Conservation (phyloP, 1,140 invertebrate genomes). For the Littorina saxatilis region DNA sequence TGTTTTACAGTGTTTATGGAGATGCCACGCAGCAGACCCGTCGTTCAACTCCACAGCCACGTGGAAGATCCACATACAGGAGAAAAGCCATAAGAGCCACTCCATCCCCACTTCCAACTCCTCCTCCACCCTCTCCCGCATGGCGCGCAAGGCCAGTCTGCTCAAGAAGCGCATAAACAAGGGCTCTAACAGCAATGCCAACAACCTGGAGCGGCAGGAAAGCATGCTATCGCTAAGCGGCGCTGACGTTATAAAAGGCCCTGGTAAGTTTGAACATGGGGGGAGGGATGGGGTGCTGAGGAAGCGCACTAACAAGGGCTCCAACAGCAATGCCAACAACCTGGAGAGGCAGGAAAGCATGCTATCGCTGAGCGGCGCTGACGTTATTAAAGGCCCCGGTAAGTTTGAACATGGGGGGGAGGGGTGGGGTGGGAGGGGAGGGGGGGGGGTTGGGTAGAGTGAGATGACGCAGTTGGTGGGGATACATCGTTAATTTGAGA, state of each 20-base stretch:
- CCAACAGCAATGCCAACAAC: too few relatives aligned
- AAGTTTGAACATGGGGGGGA: too few relatives aligned
- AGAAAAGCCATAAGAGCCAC: slow-evolving; percentile 52
- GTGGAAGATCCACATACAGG: slow-evolving; percentile 74
- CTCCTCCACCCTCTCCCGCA: slow-evolving; percentile 35
- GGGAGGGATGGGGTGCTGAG: too few relatives aligned
- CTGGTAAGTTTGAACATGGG: slow-evolving; percentile 40
- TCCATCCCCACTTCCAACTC: slow-evolving; percentile 37
- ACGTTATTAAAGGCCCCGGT: too few relatives aligned
- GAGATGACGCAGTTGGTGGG: too few relatives aligned
- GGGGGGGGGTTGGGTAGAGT: slow-evolving; percentile 4
- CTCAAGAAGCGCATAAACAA: slow-evolving; percentile 59
- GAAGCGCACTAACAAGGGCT: too few relatives aligned
- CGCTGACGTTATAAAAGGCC: not conserved
- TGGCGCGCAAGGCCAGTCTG: slow-evolving; percentile 63
- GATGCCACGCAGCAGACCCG: slow-evolving; percentile 87
- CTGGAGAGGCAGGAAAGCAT: too few relatives aligned
- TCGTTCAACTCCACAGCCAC: slow-evolving; percentile 71
- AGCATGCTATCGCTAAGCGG: slow-evolving; percentile 42
- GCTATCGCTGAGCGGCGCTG: not conserved
- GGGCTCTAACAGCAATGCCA: slow-evolving; percentile 30
- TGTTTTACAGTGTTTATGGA: slow-evolving; percentile 91
- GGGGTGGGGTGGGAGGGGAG: too few relatives aligned
- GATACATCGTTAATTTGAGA: too few relatives aligned
- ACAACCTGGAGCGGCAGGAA: slow-evolving; percentile 49